Evolutionary conservation across 2,797 vertebrate species (phyloP), one percentile per base, ranked within the genome.

Genomic region (Cyprinodon diabolis): DNA sequence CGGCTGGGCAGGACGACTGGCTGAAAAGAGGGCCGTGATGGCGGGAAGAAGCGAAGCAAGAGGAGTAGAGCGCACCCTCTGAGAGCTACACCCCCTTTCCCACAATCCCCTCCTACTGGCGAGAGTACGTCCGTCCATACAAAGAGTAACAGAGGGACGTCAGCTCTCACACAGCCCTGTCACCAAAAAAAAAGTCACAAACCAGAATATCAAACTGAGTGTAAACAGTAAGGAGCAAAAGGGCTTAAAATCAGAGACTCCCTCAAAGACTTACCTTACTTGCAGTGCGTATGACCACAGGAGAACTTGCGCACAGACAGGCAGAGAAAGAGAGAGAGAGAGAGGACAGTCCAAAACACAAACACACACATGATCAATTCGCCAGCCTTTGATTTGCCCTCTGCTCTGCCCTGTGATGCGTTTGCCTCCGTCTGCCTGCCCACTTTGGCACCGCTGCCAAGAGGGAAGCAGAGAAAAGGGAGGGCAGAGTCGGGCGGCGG

Each of bases 401-500:
- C 88, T 91, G 91, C 91, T 92, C 91, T 92, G 87, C 90, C 90
- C 90, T 89, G 88, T 78, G 88, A 89, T 89, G 89, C 87, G 88
- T 93, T 93, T 88, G 78, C 92, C 82, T 91, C 88, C 63, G 80
- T 93, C 90, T 67, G 93, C 93, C 94, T 93, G 95, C 95, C 94
- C 93, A 94, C 90, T 95, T 94, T 94, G 93, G 93, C 94, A 94
- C 85, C 37, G 83, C 93, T 93, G 94, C 94, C 90, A 94, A 95
- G 92, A 88, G 91, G 81, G 86, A 90, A 91, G 90, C 87, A 86
- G 91, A 86, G 90, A 81, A 76, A 87, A 83, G 58, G 75, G 84
- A 82, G 79, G 90, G 83, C 71, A 60, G 84, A 83, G 73, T 47
- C 12, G 62, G 62, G 62, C 40, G 12, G 62, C 12, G 80, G 69